phyloP scores from a whole-genome alignment of 2,797 vertebrate species.

The Crocodylus rhombifer region DNA sequence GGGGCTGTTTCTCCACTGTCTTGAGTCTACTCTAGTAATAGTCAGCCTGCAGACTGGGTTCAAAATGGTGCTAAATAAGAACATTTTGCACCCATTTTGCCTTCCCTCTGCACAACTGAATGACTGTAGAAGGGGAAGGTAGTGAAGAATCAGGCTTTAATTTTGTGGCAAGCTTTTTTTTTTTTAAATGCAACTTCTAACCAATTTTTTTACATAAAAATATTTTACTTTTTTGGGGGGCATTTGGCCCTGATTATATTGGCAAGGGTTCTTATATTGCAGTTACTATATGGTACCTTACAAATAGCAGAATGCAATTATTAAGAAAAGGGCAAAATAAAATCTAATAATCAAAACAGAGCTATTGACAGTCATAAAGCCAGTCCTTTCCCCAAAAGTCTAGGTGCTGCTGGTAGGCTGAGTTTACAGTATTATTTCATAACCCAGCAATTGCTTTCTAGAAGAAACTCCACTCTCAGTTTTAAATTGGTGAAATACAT shows the following conservation, averaged over 20 bases:
- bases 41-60: no score
- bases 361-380: background rate
- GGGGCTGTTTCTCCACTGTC: constrained; percentile 58
- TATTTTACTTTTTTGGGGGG: background rate
- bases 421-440: constrained; percentile 27
- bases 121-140: background rate
- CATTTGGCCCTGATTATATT: background rate
- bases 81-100: background rate
- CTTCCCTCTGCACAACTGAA: background rate
- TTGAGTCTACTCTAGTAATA: background rate
- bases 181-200: background rate
- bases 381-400: constrained; percentile 1
- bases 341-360: background rate
- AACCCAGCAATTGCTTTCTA: constrained; percentile 48
- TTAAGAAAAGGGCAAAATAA: background rate
- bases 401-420: background rate
- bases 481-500: constrained; percentile 45
- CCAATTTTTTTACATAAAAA: no score
- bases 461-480: constrained; percentile 30
- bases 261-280: background rate
- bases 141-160: background rate
- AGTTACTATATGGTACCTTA: background rate
- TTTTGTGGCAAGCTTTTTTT: background rate
- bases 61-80: background rate
- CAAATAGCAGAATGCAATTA: background rate